Conservation (phyloP, 2,113 vertebrate genomes). For the Sturnus vulgaris region DNA sequence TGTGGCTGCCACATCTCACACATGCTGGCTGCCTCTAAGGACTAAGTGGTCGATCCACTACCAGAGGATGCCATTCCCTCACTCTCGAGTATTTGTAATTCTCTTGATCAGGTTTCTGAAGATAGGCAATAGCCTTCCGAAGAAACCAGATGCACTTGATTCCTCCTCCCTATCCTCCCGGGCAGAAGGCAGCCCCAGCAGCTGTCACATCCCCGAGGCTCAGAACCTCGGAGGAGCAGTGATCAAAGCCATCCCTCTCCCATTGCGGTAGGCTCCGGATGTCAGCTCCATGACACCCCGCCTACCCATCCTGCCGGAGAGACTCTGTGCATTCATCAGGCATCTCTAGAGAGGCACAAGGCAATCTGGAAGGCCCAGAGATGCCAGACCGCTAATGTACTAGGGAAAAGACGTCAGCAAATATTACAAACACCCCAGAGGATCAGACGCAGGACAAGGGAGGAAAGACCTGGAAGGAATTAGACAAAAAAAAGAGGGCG, state of each 20-base stretch:
- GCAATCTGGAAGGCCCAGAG: slow-evolving; percentile 53
- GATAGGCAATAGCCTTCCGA: background rate
- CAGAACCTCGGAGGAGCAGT: background rate
- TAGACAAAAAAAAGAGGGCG: background rate
- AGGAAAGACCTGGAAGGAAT: slow-evolving; percentile 30
- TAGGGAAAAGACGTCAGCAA: slow-evolving; percentile 8
- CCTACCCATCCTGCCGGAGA: slow-evolving; percentile 31
- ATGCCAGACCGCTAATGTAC: slow-evolving; percentile 41
- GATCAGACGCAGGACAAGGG: background rate
- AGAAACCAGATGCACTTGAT: slow-evolving; percentile 7
- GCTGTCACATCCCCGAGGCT: slow-evolving; percentile 12
- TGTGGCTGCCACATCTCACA: background rate
- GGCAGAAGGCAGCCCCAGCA: background rate
- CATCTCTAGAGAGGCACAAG: slow-evolving; percentile 45
- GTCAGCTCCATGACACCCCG: slow-evolving; percentile 42
- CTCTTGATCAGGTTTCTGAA: background rate
- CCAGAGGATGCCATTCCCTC: background rate
- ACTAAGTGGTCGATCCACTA: background rate
- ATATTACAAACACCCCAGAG: background rate
- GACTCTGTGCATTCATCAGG: slow-evolving; percentile 41
- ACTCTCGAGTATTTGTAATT: background rate
- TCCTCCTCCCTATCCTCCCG: background rate
- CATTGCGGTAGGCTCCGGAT: background rate
- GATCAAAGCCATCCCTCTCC: slow-evolving; percentile 49
- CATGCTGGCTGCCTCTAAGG: background rate